Evolutionary conservation across 2,113 vertebrate genomes (phyloP), one percentile per base, ranked within the genome.

Genomic region (Raja brachyura): DNA sequence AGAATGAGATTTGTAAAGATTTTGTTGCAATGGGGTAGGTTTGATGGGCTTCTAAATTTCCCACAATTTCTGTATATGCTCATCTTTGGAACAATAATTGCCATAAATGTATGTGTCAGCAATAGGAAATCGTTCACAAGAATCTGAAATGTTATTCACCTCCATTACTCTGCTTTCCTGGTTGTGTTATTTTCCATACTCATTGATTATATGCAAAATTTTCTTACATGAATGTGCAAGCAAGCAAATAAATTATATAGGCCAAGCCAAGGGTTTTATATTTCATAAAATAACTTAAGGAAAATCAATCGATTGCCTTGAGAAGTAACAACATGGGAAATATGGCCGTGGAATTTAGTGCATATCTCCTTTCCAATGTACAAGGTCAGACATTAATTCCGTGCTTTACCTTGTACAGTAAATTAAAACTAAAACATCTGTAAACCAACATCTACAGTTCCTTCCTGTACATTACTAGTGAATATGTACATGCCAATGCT

Each of bases 341-440:
- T 48, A 61, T 88, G 10, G n/a, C 25, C 22, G 10, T 68, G 63
- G 22, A 70, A 18, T 48, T 90, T 70, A 68, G 33, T 90, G 31
- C n/a, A 68, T 61, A 70, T 70, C n/a, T 90, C 63, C 33, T 18
- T 68, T 90, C 39, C 7, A 25, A 48, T 48, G 39, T 48, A 48
- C 39, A 48, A 48, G 39, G 39, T n/a, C 22, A 85, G 85, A 68
- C 39, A 66, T 54, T 93, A 93, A 66, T 93, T 77, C 85, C 93
- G 70, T 85, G 33, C n/a, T 68, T 93, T 85, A 93, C 83, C 48
- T 92, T 73, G 90, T 92, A 22, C 90, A 74, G 90, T 92, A 70
- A 74, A 31, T 70, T 31, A 68, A 39, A 90, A 90, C 63, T 31
- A 90, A 90, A 48, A 48, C 39, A 48, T 48, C 39, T 48, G 39